phyloP scores from a whole-genome alignment of 2,888 invertebrate species.

The Himalopsyche japonica region DNA sequence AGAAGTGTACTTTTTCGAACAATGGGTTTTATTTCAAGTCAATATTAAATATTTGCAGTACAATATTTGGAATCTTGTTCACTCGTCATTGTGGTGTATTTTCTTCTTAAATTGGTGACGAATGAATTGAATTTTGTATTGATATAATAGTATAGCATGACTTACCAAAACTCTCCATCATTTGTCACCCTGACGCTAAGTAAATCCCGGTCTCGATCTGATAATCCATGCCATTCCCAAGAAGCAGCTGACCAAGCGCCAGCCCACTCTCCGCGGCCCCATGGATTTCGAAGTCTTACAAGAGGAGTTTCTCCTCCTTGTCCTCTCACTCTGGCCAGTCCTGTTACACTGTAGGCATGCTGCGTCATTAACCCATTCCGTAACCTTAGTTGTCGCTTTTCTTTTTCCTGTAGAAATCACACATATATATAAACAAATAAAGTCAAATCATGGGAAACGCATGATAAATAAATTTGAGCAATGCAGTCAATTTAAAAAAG shows the following conservation, averaged over 20 bases:
- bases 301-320: slow-evolving; percentile 61
- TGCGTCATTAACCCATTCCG: slow-evolving; percentile 68
- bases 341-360: slow-evolving; percentile 72
- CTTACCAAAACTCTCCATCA: slow-evolving; percentile 72
- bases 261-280: slow-evolving; percentile 70
- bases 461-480: no score
- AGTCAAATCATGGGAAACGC: no score
- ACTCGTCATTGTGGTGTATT: no score
- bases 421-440: no score
- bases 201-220: slow-evolving; percentile 65
- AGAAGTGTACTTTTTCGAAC: no score
- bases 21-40: no score
- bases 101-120: no score
- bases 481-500: no score
- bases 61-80: no score
- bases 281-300: slow-evolving; percentile 68
- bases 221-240: slow-evolving; percentile 70
- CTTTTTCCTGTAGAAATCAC: slow-evolving; percentile 52
- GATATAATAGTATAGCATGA: no score
- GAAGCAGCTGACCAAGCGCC: slow-evolving; percentile 73
- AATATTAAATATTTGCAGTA: no score
- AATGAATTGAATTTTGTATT: no score
- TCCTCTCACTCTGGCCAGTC: slow-evolving; percentile 69
- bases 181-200: slow-evolving; percentile 65
- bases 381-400: slow-evolving; percentile 61